Evolutionary conservation across 2,113 vertebrate genomes (phyloP).

Genomic region (Corythaixoides concolor): DNA sequence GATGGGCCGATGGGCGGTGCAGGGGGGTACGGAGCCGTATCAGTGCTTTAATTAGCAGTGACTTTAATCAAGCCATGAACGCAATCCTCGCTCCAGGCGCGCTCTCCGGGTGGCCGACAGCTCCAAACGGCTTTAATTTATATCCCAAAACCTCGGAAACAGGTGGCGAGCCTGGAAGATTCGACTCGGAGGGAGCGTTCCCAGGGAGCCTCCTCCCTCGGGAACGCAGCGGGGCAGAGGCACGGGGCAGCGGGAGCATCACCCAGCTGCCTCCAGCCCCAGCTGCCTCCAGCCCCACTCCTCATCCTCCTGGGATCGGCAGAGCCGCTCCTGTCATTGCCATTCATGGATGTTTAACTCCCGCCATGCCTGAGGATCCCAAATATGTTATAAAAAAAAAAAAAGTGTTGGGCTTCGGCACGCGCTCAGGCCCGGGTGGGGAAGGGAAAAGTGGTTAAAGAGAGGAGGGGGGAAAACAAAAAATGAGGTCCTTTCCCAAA

Average conservation of each 20-base stretch:
- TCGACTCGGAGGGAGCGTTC: rapidly evolving
- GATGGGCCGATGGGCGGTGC: neutral
- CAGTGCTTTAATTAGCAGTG: neutral
- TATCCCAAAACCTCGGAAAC: neutral
- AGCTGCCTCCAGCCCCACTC: neutral
- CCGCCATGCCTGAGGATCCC: rapidly evolving
- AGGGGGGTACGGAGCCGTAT: neutral
- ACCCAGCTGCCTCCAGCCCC: neutral
- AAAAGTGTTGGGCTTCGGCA: rapidly evolving
- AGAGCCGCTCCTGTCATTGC: neutral
- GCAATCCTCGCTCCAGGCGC: neutral
- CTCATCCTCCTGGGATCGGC: neutral
- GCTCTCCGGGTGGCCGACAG: neutral
- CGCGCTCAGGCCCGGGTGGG: rapidly evolving
- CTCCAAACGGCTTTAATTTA: neutral
- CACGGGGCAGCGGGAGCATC: neutral
- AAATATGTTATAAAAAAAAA: neutral
- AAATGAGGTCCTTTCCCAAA: neutral
- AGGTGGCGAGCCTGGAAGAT: neutral
- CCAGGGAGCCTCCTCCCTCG: neutral
- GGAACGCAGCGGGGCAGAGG: neutral
- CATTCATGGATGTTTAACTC: neutral
- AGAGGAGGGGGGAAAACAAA: rapidly evolving
- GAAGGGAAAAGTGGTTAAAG: neutral
- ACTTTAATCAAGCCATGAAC: neutral